phyloP scores from a whole-genome alignment of 2,113 vertebrate genomes.

The Etheostoma spectabile region DNA sequence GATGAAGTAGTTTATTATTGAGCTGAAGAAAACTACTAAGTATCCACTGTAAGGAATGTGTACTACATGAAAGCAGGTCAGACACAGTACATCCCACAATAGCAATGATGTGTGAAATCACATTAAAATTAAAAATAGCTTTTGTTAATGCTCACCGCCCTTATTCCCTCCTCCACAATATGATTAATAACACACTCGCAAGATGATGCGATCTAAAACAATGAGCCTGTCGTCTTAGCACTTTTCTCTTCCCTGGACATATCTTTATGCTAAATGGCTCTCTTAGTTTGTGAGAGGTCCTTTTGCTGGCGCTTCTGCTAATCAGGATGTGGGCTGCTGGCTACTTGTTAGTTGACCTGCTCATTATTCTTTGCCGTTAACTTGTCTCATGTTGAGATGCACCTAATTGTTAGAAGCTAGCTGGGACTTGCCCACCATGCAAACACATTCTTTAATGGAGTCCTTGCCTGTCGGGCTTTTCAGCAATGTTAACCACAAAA shows the following conservation, averaged over 20 bases:
- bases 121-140: constrained; percentile 3
- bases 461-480: constrained; percentile 31
- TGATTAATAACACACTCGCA: constrained; percentile 25
- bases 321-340: constrained; percentile 73
- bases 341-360: constrained; percentile 75
- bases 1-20: neutral
- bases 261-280: constrained; percentile 77
- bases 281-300: constrained; percentile 57
- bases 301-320: constrained; percentile 63
- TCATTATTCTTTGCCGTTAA: constrained; percentile 75
- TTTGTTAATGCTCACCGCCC: neutral
- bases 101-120: constrained; percentile 22
- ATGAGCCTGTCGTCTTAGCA: constrained; percentile 39
- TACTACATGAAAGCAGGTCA: neutral
- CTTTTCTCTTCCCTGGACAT: constrained; percentile 60
- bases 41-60: neutral
- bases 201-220: constrained; percentile 49
- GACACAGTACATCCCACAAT: neutral
- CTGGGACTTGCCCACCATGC: constrained; percentile 39
- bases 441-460: constrained; percentile 35
- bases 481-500: constrained; percentile 1
- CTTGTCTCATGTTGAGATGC: constrained; percentile 60
- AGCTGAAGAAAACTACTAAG: neutral
- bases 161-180: constrained; percentile 24
- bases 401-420: constrained; percentile 62